Percentiles rank a stretch among this genome's conserved stretches.
Conservation (phyloP, 1,140 invertebrate species). For the Aethina tumida region DNA sequence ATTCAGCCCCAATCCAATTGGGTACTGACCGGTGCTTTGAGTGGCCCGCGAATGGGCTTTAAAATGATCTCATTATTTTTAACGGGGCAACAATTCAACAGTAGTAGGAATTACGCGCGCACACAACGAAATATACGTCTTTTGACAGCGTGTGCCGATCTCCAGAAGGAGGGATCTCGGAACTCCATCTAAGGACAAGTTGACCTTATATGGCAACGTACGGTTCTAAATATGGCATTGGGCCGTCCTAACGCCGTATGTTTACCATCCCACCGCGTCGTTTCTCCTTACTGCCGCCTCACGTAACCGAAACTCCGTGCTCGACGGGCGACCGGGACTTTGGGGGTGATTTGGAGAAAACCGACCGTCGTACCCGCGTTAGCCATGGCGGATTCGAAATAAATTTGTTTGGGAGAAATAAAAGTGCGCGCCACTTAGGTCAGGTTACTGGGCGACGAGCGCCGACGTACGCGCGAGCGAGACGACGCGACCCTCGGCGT, state of each 20-base stretch:
- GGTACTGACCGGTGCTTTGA: no score
- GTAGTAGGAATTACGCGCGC: conserved; percentile 15
- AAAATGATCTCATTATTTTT: conserved; percentile 10
- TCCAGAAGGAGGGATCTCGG: conserved; percentile 51
- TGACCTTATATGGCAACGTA: conserved; percentile 61
- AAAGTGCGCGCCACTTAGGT: conserved; percentile 21
- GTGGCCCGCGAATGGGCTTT: no score
- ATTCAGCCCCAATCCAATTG: no score
- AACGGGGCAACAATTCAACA: conserved; percentile 10
- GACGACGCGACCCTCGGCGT: neutral
- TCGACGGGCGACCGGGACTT: neutral
- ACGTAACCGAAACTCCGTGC: neutral
- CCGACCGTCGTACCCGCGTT: no score
- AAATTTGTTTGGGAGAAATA: conserved; percentile 15
- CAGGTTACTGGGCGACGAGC: conserved; percentile 24
- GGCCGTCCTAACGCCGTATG: conserved; percentile 45
- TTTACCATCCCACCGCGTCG: conserved; percentile 40
- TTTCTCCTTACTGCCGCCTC: conserved; percentile 27
- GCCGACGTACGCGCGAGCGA: conserved; percentile 12
- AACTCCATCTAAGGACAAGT: conserved; percentile 61
- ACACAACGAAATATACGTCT: conserved; percentile 13
- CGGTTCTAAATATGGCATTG: conserved; percentile 65
- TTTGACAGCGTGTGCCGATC: conserved; percentile 24
- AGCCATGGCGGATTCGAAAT: conserved; percentile 12
- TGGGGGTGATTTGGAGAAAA: neutral